Conservation (phyloP, 1,140 invertebrate genomes). For the Eumaeus atala region DNA sequence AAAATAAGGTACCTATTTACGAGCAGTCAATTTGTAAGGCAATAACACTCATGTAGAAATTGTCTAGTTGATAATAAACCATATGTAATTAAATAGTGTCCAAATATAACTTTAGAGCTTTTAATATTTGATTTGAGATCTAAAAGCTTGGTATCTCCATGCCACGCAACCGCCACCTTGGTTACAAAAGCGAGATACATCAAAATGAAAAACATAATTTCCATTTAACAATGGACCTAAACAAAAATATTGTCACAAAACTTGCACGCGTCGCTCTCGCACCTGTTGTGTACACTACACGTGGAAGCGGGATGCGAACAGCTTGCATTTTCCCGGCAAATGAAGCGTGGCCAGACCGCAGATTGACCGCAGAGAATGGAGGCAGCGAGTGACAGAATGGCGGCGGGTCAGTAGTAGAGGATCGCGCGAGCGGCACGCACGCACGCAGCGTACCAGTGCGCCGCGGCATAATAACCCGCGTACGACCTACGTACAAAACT, state of each 20-base stretch:
- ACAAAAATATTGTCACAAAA: conserved; percentile 69
- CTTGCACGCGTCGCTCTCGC: conserved; percentile 53
- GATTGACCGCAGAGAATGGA: conserved; percentile 75
- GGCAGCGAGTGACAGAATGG: conserved; percentile 72
- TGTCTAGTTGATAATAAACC: too few relatives aligned
- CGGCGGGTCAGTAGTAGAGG: conserved; percentile 64
- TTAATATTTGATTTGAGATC: neutral
- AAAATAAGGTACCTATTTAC: too few relatives aligned
- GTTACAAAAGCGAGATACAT: conserved; percentile 40
- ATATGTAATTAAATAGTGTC: too few relatives aligned
- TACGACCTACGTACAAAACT: conserved; percentile 34
- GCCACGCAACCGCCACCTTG: conserved; percentile 21
- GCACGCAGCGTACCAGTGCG: conserved; percentile 42
- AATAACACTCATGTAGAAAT: too few relatives aligned
- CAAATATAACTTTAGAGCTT: too few relatives aligned
- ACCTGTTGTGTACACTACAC: conserved; percentile 11
- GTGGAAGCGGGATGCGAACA: conserved; percentile 43
- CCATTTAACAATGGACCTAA: conserved; percentile 64
- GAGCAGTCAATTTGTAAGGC: too few relatives aligned
- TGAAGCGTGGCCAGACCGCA: conserved; percentile 73
- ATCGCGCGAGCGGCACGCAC: conserved; percentile 51
- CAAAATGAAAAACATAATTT: conserved; percentile 69
- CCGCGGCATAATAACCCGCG: conserved; percentile 24
- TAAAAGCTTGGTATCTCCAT: neutral
- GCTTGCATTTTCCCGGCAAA: conserved; percentile 66